Base-by-base conservation (phyloP, 2,888 invertebrate genomes). In the Hecatera dysodea region DNA sequence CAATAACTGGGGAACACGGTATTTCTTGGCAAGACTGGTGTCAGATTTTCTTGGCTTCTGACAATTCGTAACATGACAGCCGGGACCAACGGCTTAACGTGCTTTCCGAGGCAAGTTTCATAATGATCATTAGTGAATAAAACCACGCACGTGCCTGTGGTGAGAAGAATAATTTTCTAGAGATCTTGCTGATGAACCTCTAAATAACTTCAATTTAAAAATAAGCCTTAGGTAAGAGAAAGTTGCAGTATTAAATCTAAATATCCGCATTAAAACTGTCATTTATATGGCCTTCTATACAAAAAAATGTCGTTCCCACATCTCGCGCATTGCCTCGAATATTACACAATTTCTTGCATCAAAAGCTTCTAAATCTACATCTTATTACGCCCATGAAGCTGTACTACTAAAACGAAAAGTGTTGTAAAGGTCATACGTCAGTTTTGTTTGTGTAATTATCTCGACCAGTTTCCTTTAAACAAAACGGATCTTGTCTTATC, bases 121-220 rank as follows among this genome's bases (percentile, higher is more conserved):
- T 50, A 61, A 70, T 44, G 53, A 56, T 46, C 29, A 74, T 72
- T 50, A 65, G 33, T 42, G 15, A 22, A 64, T 27, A 48, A 56
- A 72, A 56, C 36, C 33, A n/a, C 48, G 7, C 72, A 56, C 56
- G 56, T 22, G 48, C 17, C 19, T 75, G 75, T 36, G 75, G 72
- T 72, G 19, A 48, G 19, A 52, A 39, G 42, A 19, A 74, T 55
- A 29, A n/a, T 75, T 75, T 75, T 29, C 29, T 44, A 67, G 36
- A 67, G 57, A 75, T n/a, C 67, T 11, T 17, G 24, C 29, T 57
- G 42, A 29, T 72, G 67, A 12, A 7, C 12, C 11, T 44, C 22
- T 15, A 19, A 50, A 50, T 56, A 33, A 65, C 42, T 27, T 65
- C 42, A 27, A 44, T 22, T n/a, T 1, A 1, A 22, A 17, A 27